Percentiles rank a stretch among this genome's conserved stretches.
phyloP scores from a whole-genome alignment of 53 echinoderm and acorn worm species.

The Hippasteria phrygiana region DNA sequence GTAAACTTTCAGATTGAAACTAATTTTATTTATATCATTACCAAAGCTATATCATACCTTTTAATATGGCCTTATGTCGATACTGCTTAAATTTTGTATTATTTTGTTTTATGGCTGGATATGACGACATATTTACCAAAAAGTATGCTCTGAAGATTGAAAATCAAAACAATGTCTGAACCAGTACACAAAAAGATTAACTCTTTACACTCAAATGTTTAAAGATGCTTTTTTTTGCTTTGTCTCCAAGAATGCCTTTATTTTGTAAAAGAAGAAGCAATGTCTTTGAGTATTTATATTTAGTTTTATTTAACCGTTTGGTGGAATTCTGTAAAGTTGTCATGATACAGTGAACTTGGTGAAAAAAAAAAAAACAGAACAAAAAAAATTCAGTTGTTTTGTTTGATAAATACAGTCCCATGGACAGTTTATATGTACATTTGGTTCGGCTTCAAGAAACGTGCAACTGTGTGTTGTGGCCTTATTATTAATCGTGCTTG shows the following conservation, averaged over 20 bases:
- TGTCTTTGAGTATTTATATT: not conserved
- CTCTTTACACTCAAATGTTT: not conserved
- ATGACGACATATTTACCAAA: slow-evolving; percentile 12
- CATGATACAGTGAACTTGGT: not conserved
- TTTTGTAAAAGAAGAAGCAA: slow-evolving; percentile 29
- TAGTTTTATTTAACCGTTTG: slow-evolving; percentile 12
- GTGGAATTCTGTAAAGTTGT: not conserved
- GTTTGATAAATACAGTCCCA: not conserved
- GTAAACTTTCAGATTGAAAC: no score
- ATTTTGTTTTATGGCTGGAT: not conserved
- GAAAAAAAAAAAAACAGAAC: not conserved
- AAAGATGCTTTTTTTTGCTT: not conserved
- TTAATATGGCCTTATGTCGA: not conserved
- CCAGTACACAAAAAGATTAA: slow-evolving; percentile 7
- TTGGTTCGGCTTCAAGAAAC: slow-evolving; percentile 1
- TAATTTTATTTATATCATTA: no score
- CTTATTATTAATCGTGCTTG: slow-evolving; percentile 24
- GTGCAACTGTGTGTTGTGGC: slow-evolving; percentile 11
- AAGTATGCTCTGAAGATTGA: not conserved
- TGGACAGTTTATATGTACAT: slow-evolving; percentile 27
- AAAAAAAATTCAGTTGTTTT: not conserved
- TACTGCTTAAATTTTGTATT: not conserved
- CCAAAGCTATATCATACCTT: no score
- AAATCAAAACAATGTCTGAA: slow-evolving; percentile 6
- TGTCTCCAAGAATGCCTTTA: slow-evolving; percentile 33